These are phyloP conservation scores for Shargacucullia verbasci DNA, from an alignment of 2,888 invertebrate species.

Conservation along the genomic window DNA sequence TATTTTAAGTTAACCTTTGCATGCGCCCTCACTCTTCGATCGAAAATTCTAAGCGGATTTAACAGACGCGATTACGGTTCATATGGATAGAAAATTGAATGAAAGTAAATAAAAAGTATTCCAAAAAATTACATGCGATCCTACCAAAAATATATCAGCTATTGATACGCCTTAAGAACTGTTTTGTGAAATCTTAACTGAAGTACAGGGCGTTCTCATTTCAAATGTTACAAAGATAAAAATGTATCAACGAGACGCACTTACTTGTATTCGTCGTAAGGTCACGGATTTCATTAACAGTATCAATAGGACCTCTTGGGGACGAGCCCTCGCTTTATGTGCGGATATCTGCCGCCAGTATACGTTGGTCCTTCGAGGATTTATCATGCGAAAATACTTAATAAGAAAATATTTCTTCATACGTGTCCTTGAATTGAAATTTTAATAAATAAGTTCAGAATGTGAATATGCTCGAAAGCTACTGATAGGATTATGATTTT, in stretches of 20 bases:
- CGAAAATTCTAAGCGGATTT: constrained; percentile 15
- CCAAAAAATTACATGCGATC: neutral
- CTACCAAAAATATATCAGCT: neutral
- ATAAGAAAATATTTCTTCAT: constrained; percentile 17
- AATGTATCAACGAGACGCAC: constrained; percentile 53
- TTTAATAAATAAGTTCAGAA: too few species aligned
- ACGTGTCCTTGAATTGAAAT: too few species aligned
- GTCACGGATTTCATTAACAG: constrained; percentile 81
- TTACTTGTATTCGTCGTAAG: constrained; percentile 59
- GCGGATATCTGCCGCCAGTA: constrained; percentile 55
- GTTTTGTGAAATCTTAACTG: constrained; percentile 16
- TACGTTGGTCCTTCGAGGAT: constrained; percentile 50
- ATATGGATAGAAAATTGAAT: constrained; percentile 3
- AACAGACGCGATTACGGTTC: neutral
- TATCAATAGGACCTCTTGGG: constrained; percentile 73
- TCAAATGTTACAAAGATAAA: constrained; percentile 41
- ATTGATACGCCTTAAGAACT: too few species aligned
- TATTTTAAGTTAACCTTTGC: neutral
- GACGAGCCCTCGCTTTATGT: constrained; percentile 59
- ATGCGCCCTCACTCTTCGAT: neutral
- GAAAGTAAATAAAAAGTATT: neutral
- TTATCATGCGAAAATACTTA: constrained; percentile 47
- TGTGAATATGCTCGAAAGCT: too few species aligned
- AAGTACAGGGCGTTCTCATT: constrained; percentile 29
- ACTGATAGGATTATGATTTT: too few species aligned